A percentile compares a stretch with the other conserved stretches of the same genome.
Evolutionary conservation across 2,888 invertebrate genomes (phyloP).

Genomic region (Erebia aethiops): DNA sequence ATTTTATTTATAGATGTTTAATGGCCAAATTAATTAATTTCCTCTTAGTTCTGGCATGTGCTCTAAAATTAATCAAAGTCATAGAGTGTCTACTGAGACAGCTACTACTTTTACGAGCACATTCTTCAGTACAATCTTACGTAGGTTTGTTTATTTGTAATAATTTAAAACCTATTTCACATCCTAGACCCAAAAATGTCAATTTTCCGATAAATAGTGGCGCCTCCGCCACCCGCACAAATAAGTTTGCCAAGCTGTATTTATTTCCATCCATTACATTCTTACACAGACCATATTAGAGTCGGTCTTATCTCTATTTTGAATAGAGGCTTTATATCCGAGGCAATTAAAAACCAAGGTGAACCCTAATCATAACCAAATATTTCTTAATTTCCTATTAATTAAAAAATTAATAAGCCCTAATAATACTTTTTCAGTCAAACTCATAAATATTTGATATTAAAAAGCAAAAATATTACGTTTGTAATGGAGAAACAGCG

Average conservation of each 20-base stretch:
- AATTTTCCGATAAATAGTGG: too few species aligned
- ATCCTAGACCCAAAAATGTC: too few species aligned
- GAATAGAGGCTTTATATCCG: constrained; percentile 8
- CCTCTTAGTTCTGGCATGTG: neutral
- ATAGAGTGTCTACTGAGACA: too few species aligned
- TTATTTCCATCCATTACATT: too few species aligned
- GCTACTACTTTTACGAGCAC: too few species aligned
- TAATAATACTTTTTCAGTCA: neutral
- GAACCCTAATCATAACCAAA: neutral
- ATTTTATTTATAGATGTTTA: neutral
- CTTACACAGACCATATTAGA: too few species aligned
- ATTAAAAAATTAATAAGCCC: constrained; percentile 17
- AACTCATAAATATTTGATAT: constrained; percentile 33
- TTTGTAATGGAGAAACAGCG: neutral
- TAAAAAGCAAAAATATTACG: neutral
- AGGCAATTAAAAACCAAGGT: constrained; percentile 9
- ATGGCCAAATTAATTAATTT: constrained; percentile 6
- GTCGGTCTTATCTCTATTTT: neutral
- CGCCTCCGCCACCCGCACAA: too few species aligned
- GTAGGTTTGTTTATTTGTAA: too few species aligned
- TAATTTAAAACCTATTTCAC: too few species aligned
- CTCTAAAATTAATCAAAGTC: neutral
- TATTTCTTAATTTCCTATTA: constrained; percentile 21
- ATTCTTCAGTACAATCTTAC: too few species aligned
- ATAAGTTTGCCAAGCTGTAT: too few species aligned